Base-by-base conservation (phyloP, 2,888 invertebrate genomes). In the Drosophila putrida region DNA sequence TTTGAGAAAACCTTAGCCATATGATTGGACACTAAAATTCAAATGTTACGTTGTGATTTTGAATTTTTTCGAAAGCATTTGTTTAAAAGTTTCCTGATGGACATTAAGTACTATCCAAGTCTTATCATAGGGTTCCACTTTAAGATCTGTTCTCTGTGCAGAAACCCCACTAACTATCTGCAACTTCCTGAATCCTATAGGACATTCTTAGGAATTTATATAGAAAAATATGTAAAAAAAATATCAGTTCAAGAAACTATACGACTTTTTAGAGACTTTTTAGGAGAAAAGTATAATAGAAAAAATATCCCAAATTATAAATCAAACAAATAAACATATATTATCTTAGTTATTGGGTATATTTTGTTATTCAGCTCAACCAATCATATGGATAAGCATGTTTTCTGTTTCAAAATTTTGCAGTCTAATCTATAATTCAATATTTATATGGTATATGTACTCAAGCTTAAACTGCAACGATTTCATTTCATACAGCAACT, bases 151-250 rank as follows among this genome's bases (percentile, higher is more conserved):
- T 82, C 65, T 10, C 38, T 33, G 8, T 49, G 39, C 36, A 85
- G 27, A 51, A 85, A 78, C 4, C 59, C 63, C 25, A 74, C 67
- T 6, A 84, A 59, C 9, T 61, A 20, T 20, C n/a, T n/a, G n/a
- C 38, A 31, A 39, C 10, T 39, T 49, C 15, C 51, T 57, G 38
- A 35, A 49, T 25, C n/a, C 46, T 31, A 31, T 2, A 2, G 46
- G 5, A 10, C 28, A 46, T 5, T 31, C 9, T 31, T 1, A 41
- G 20, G 10, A 8, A 43, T 11, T 47, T 15, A 20, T 20, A 20
- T 20, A 20, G 20, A 20, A 20, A 20, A 20, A 1, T 20, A 20
- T 2, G 20, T 20, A 20, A 3, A 3, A 20, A 20, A 20, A 20
- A 3, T 3, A 20, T 20, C 20, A 20, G 20, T 20, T 20, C 20